Conservation (phyloP, 1,140 invertebrate genomes). For the Pogonomyrmex californicus region DNA sequence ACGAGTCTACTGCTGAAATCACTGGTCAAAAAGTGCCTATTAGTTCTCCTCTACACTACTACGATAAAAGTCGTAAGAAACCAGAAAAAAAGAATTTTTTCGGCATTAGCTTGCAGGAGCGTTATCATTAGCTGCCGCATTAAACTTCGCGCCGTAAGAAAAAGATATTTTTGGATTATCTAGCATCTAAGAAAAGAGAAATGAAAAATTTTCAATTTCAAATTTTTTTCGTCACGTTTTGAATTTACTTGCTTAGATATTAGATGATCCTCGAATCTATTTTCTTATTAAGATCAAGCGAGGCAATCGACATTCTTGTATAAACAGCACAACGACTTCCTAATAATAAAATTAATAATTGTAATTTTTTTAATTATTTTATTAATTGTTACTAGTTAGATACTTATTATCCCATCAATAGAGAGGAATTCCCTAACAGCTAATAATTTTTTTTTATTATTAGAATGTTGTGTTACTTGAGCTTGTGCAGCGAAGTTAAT, state of each 20-base stretch:
- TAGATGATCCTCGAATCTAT: slow-evolving; percentile 42
- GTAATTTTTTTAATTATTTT: neutral
- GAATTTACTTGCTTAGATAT: slow-evolving; percentile 6
- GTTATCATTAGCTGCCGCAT: slow-evolving; percentile 6
- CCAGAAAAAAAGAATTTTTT: slow-evolving; percentile 27
- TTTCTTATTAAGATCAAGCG: slow-evolving; percentile 28
- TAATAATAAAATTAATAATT: slow-evolving; percentile 29
- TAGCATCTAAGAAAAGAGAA: slow-evolving; percentile 32
- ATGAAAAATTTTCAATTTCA: neutral
- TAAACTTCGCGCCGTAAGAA: slow-evolving; percentile 33
- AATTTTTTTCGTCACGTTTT: neutral
- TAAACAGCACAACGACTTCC: slow-evolving; percentile 12
- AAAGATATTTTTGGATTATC: slow-evolving; percentile 22
- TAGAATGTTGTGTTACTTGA: slow-evolving; percentile 16
- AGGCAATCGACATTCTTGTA: neutral
- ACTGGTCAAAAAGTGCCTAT: slow-evolving; percentile 47
- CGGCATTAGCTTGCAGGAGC: slow-evolving; percentile 43
- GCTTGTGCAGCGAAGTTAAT: slow-evolving; percentile 29
- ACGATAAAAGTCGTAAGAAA: slow-evolving; percentile 43
- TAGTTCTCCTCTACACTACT: slow-evolving; percentile 54
- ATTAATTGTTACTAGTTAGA: neutral
- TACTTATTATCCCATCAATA: neutral
- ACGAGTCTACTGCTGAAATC: slow-evolving; percentile 51
- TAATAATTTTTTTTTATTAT: slow-evolving; percentile 24
- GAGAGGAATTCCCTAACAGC: neutral